Evolutionary conservation across 2,888 invertebrate species (phyloP).

Genomic region (Scelioninae gen. 1): DNA sequence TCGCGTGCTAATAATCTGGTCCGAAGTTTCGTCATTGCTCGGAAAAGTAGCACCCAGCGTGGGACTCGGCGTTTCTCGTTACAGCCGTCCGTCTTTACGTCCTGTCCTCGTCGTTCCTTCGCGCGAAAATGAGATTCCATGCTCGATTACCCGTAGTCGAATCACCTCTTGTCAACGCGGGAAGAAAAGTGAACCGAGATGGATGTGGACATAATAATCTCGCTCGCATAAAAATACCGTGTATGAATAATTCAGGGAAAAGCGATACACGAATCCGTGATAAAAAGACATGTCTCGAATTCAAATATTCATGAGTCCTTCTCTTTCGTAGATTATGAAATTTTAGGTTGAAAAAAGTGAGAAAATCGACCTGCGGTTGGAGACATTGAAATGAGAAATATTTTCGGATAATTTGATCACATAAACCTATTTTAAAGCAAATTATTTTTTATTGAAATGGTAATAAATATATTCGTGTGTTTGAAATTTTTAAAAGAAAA

Average conservation of each 20-base stretch:
- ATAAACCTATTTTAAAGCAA: too few relatives aligned
- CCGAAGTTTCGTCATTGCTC: conserved; percentile 33
- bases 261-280: conserved; percentile 58
- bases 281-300: conserved; percentile 54
- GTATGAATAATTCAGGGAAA: conserved; percentile 60
- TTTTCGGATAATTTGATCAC: too few relatives aligned
- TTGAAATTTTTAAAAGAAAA: too few relatives aligned
- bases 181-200: conserved; percentile 55
- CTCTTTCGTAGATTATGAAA: conserved; percentile 46
- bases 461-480: too few relatives aligned
- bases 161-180: conserved; percentile 48
- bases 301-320: conserved; percentile 56
- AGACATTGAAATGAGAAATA: conserved; percentile 10
- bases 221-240: conserved; percentile 57
- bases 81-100: conserved; percentile 29
- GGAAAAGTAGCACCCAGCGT: conserved; percentile 23
- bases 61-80: conserved; percentile 37
- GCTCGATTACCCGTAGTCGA: conserved; percentile 61
- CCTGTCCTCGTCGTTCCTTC: conserved; percentile 31
- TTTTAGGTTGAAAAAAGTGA: conserved; percentile 31
- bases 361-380: conserved; percentile 13
- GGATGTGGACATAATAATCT: conserved; percentile 55
- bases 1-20: conserved; percentile 45
- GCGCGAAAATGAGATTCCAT: conserved; percentile 57
- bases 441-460: too few relatives aligned